A percentile compares a stretch with the other conserved stretches of the same genome.
Conservation (phyloP, 2,888 invertebrate species). For the Caenorhabditis japonica region DNA sequence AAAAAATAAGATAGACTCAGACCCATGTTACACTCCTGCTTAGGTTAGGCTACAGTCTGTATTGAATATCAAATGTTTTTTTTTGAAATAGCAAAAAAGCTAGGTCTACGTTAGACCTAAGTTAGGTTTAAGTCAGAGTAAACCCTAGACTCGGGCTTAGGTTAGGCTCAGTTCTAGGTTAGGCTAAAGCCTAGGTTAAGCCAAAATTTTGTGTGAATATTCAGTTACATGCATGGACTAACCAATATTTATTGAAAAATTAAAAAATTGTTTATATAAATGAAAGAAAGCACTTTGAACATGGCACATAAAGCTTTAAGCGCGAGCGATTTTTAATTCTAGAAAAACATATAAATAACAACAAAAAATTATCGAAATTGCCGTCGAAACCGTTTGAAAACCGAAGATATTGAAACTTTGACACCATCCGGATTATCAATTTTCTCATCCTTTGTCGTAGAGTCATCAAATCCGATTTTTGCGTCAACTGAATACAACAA, state of each 20-base stretch:
- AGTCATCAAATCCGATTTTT: slow-evolving; percentile 25
- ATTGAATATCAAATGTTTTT: no score
- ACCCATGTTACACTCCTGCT: no score
- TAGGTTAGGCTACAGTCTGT: no score
- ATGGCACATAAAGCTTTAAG: not conserved
- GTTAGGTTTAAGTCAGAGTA: no score
- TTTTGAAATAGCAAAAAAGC: no score
- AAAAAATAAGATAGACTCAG: no score
- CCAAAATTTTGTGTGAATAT: slow-evolving; percentile 6
- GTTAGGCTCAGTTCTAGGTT: not conserved
- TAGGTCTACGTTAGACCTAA: no score
- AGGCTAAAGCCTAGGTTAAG: not conserved
- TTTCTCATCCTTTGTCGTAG: not conserved
- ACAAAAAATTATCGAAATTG: slow-evolving; percentile 2
- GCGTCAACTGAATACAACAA: slow-evolving; percentile 28
- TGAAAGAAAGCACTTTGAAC: not conserved
- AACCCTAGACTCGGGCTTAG: no score
- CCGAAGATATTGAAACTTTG: slow-evolving; percentile 10
- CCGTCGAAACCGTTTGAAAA: slow-evolving; percentile 12
- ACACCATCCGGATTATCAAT: slow-evolving; percentile 26
- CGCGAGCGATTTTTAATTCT: not conserved
- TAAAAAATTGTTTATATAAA: not conserved
- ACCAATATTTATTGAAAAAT: not conserved
- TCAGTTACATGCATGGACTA: slow-evolving; percentile 11
- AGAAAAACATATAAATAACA: no score